These are phyloP conservation scores for Halichoeres trimaculatus DNA, from an alignment of 2,113 vertebrate species.

Conservation along the genomic window DNA sequence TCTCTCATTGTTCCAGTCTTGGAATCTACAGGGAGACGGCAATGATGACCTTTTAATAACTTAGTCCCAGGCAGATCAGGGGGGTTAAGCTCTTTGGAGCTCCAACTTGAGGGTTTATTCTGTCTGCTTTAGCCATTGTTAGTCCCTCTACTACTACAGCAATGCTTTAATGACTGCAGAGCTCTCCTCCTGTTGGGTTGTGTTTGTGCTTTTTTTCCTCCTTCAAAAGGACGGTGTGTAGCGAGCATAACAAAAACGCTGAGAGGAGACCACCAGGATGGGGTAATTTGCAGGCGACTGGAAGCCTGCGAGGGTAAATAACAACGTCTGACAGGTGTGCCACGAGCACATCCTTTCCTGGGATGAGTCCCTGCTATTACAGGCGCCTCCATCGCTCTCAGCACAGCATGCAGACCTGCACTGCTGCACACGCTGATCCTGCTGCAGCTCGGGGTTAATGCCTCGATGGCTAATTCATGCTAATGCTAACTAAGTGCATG, in stretches of 20 bases:
- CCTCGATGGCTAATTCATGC: conserved; percentile 12
- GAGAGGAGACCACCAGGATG: conserved; percentile 60
- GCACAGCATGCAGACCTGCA: conserved; percentile 28
- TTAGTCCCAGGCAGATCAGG: conserved; percentile 58
- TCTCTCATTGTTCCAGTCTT: conserved; percentile 68
- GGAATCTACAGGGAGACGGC: conserved; percentile 61
- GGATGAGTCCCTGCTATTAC: conserved; percentile 58
- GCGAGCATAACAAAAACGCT: conserved; percentile 32
- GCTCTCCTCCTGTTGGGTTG: conserved; percentile 44
- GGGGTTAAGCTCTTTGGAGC: conserved; percentile 68
- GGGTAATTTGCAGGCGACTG: conserved; percentile 65
- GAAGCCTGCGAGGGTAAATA: conserved; percentile 68
- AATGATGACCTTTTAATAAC: conserved; percentile 81
- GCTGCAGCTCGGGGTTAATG: conserved; percentile 39
- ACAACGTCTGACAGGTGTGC: conserved; percentile 74
- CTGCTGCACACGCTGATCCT: conserved; percentile 27
- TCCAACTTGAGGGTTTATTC: conserved; percentile 62
- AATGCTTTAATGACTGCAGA: conserved; percentile 57
- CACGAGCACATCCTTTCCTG: conserved; percentile 49
- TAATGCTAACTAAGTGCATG: conserved; percentile 31
- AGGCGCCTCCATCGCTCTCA: conserved; percentile 45
- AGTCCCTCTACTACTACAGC: conserved; percentile 37
- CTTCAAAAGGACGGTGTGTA: conserved; percentile 37
- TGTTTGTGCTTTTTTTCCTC: conserved; percentile 44
- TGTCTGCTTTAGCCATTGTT: conserved; percentile 66